Conservation (phyloP, 2,797 vertebrate species). For the Setipinna tenuifilis region DNA sequence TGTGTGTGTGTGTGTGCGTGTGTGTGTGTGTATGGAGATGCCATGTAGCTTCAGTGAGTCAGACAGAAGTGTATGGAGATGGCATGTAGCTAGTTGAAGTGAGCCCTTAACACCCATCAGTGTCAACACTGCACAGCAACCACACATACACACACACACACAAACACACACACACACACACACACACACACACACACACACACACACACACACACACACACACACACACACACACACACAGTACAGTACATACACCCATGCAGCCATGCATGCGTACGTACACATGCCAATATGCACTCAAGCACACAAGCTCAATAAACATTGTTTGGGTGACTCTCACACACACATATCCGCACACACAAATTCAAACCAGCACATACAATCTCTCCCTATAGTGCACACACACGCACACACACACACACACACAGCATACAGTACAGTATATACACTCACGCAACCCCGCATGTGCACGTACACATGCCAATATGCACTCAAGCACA, state of each 20-base stretch:
- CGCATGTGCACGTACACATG: too few species aligned
- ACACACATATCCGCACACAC: not conserved
- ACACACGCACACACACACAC: not conserved
- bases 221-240: not conserved
- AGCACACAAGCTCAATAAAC: not conserved
- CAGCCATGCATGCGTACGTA: too few species aligned
- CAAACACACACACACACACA: not conserved
- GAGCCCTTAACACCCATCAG: not conserved
- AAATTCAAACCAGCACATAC: not conserved
- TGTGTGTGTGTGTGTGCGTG: not conserved
- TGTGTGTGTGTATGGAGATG: not conserved
- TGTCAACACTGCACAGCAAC: too few species aligned
- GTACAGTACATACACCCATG: too few species aligned
- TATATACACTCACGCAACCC: too few species aligned
- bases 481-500: not conserved
- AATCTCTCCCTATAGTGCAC: too few species aligned
- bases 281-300: too few species aligned
- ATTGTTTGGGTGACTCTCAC: not conserved
- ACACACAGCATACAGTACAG: not conserved
- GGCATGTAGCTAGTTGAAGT: not conserved
- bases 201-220: not conserved
- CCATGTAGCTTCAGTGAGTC: not conserved
- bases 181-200: not conserved
- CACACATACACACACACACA: not conserved
- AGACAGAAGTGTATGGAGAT: too few species aligned